These are phyloP conservation scores for Eulemur coronatus DNA, from an alignment of 2,797 vertebrate species.

Conservation along the genomic window DNA sequence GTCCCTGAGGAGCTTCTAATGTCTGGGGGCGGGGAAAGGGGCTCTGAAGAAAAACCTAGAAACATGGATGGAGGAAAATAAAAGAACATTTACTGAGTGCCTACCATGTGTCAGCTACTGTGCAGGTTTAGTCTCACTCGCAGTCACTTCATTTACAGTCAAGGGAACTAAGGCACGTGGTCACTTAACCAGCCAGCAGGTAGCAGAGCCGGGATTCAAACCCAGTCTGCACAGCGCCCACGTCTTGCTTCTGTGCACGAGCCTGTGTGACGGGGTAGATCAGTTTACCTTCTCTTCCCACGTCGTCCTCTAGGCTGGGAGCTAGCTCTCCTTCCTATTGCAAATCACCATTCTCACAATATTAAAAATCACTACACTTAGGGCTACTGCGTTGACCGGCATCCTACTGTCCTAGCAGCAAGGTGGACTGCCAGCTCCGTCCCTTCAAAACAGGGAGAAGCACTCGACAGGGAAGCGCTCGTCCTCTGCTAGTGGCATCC, in stretches of 20 bases:
- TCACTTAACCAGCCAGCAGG: not conserved
- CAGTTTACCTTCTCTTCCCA: not conserved
- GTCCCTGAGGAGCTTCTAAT: not conserved
- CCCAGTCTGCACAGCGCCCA: not conserved
- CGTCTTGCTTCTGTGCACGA: no score
- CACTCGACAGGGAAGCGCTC: not conserved
- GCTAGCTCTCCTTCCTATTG: not conserved
- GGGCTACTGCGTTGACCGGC: not conserved
- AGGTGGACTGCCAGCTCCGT: not conserved
- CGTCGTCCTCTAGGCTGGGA: not conserved
- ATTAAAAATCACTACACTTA: not conserved
- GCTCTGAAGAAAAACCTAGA: not conserved
- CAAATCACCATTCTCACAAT: not conserved
- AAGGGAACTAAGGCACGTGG: not conserved
- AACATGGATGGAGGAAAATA: not conserved
- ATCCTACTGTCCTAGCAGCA: not conserved
- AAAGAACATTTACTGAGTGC: not conserved
- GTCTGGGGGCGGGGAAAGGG: not conserved
- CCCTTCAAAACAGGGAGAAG: not conserved
- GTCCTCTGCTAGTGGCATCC: not conserved
- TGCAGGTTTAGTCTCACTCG: not conserved
- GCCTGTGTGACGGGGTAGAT: accelerated
- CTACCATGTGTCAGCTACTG: no score
- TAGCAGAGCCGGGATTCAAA: not conserved
- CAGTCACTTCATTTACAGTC: not conserved